phyloP scores from a whole-genome alignment of 2,797 vertebrate species.

The Taeniopygia guttata region DNA sequence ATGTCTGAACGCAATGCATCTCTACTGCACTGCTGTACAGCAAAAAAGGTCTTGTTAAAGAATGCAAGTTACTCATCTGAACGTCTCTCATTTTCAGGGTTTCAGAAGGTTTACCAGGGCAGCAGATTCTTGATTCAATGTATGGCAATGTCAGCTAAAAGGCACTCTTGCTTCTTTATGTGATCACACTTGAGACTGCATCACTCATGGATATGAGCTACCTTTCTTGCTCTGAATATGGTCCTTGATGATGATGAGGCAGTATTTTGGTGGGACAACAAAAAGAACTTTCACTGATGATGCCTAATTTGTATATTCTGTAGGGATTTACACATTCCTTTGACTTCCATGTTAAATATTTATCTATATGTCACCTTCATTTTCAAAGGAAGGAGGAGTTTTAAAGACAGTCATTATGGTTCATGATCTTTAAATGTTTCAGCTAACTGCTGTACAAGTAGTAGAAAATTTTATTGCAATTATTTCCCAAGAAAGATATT shows the following conservation, averaged over 20 bases:
- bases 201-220: neutral
- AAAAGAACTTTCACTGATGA: neutral
- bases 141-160: neutral
- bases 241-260: neutral
- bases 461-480: neutral
- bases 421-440: constrained; percentile 5
- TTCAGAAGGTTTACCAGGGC: neutral
- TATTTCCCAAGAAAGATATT: neutral
- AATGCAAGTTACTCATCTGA: neutral
- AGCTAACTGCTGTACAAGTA: neutral
- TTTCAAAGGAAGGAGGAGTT: neutral
- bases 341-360: neutral
- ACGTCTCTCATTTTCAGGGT: neutral
- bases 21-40: neutral
- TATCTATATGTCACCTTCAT: neutral
- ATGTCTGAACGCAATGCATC: neutral
- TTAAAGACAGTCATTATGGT: neutral
- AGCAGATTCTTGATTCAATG: neutral
- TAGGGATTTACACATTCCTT: neutral
- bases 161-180: neutral
- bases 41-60: neutral
- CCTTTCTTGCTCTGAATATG: neutral
- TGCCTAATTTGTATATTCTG: neutral
- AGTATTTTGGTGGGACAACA: neutral
- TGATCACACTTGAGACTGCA: neutral